phyloP scores from a whole-genome alignment of 2,888 invertebrate genomes.

The Arctia plantaginis region DNA sequence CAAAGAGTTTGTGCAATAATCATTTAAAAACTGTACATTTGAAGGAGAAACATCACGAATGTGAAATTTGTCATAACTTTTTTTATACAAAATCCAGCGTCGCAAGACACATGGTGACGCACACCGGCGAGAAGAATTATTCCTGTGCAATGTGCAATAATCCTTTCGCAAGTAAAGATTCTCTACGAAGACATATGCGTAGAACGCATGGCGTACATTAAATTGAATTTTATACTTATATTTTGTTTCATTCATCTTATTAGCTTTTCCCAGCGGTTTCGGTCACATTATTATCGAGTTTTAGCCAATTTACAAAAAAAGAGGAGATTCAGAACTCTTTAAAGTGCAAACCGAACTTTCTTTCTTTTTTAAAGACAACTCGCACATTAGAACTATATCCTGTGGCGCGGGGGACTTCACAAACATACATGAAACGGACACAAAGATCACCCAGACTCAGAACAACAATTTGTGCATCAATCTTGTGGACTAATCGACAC shows the following conservation, averaged over 20 bases:
- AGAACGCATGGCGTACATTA: slow-evolving; percentile 61
- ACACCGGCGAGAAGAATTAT: slow-evolving; percentile 73
- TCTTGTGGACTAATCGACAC: too few relatives aligned
- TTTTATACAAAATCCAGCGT: slow-evolving; percentile 78
- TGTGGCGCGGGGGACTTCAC: too few relatives aligned
- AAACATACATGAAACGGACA: too few relatives aligned
- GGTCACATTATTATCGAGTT: too few relatives aligned
- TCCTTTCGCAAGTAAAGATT: slow-evolving; percentile 73
- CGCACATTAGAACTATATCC: too few relatives aligned
- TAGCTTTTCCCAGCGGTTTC: too few relatives aligned
- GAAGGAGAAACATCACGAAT: slow-evolving; percentile 74
- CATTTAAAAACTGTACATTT: slow-evolving; percentile 76
- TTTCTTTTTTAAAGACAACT: too few relatives aligned
- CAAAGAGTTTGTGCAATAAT: slow-evolving; percentile 72
- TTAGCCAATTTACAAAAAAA: too few relatives aligned
- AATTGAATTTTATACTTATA: slow-evolving; percentile 18
- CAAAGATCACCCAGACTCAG: too few relatives aligned
- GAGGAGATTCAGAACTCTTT: too few relatives aligned
- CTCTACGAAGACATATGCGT: slow-evolving; percentile 72
- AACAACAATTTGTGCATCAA: too few relatives aligned
- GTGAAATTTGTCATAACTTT: slow-evolving; percentile 70
- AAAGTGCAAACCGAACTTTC: too few relatives aligned
- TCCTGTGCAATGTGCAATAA: slow-evolving; percentile 67
- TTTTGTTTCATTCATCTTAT: slow-evolving; percentile 9
- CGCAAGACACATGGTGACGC: slow-evolving; percentile 69